These are phyloP conservation scores for Sympetrum striolatum DNA, from an alignment of 2,888 invertebrate species.

Conservation along the genomic window DNA sequence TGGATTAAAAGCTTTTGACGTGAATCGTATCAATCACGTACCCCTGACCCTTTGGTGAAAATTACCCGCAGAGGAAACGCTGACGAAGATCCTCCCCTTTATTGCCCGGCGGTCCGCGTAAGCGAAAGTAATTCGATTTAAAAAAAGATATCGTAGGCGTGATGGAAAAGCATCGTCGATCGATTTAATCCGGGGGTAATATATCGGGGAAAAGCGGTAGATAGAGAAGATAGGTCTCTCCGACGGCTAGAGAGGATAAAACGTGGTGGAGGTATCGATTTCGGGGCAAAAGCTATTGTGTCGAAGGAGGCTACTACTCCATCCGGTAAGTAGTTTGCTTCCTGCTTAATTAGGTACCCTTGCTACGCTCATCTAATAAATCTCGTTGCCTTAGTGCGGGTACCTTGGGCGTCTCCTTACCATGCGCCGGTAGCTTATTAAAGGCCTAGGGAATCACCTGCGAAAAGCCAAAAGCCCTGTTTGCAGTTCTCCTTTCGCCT, in stretches of 20 bases:
- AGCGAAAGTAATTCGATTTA: background rate
- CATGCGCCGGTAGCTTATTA: background rate
- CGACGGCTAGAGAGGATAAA: background rate
- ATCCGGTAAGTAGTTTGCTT: no score
- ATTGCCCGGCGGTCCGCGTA: background rate
- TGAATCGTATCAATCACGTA: slow-evolving; percentile 20
- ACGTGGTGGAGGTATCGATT: background rate
- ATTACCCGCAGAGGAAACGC: background rate
- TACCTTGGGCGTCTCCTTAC: background rate
- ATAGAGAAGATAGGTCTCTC: background rate
- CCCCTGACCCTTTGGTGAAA: background rate
- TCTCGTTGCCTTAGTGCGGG: background rate
- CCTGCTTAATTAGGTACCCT: background rate
- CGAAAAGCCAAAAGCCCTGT: background rate
- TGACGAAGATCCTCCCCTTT: background rate
- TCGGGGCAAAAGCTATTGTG: no score
- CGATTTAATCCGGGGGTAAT: background rate
- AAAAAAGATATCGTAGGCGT: background rate
- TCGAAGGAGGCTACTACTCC: no score
- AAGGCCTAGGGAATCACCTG: background rate
- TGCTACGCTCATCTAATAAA: background rate
- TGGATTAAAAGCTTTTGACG: slow-evolving; percentile 32
- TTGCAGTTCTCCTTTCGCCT: background rate
- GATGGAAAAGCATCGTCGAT: background rate
- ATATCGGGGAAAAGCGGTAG: background rate